Base-by-base conservation (phyloP, 2,113 vertebrate genomes). In the Lagopus leucura region DNA sequence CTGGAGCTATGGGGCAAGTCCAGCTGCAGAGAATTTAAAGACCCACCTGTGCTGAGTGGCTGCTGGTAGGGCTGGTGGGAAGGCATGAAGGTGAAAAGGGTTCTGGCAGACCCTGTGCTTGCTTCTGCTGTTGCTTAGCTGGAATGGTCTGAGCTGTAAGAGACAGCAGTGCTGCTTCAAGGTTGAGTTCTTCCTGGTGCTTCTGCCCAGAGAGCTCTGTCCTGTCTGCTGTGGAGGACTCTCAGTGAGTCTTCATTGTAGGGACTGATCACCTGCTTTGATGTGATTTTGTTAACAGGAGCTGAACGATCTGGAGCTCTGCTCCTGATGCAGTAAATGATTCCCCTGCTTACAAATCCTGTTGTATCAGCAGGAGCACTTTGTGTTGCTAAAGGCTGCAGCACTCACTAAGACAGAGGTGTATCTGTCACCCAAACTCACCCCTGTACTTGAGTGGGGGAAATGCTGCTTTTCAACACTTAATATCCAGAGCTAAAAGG, bases 181-280 rank as follows among this genome's bases (percentile, higher is more conserved):
- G 21, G 63, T 40, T 5, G 6, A 67, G 24, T 27, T 10, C 11
- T 8, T 82, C 22, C 18, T 52, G 47, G 47, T 25, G 22, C 17
- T 72, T 63, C 42, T 80, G 10, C 15, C 21, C 52, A 22, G 32
- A 45, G 21, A 10, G 8, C 12, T 22, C 21, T 3, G 40, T 20
- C 21, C 32, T 27, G 38, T 25, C 19, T 69, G 42, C 54, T 52
- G 18, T 19, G n/a, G 32, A 58, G 18, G 15, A 75, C 9, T 18
- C 48, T 48, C 1, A 2, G 40, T 13, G 22, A 71, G 13, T 14
- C 32, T 8, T 43, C 79, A 30, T 28, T 0, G 1, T 17, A 8
- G 5, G 25, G 19, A 73, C 76, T 13, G 18, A 36, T 13, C 6
- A 2, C 18, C 43, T 58, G 10, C 16, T 34, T 55, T 0, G 0